Percentiles rank a stretch among this genome's conserved stretches.
phyloP scores from a whole-genome alignment of 2,113 vertebrate genomes.

The Bubo blakistoni region DNA sequence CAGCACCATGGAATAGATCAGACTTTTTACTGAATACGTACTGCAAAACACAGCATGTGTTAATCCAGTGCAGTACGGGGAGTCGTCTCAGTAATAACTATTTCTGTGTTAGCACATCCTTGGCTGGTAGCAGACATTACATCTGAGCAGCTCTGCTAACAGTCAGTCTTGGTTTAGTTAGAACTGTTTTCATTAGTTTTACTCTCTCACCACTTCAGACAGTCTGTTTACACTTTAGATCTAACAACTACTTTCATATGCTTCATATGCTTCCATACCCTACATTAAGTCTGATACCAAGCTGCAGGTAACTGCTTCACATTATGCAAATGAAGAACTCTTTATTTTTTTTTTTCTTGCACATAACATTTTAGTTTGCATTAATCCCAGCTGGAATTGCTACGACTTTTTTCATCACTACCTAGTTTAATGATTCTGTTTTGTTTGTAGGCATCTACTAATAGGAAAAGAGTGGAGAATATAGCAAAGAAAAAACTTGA shows the following conservation, averaged over 20 bases:
- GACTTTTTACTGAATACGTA: neutral
- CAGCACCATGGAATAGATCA: neutral
- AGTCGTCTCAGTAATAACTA: neutral
- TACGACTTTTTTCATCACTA: neutral
- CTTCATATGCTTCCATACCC: neutral
- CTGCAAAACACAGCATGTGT: neutral
- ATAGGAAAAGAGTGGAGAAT: slow-evolving; percentile 91
- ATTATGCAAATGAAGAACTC: neutral
- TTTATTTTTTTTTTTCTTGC: too few relatives aligned
- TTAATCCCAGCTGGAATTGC: neutral
- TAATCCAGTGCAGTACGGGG: neutral
- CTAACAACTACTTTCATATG: neutral
- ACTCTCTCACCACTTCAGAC: neutral
- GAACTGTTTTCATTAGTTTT: neutral
- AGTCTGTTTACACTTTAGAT: neutral
- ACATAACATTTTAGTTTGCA: neutral
- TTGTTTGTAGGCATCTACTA: slow-evolving; percentile 82
- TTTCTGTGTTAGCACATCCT: neutral
- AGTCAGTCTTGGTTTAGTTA: neutral
- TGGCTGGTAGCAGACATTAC: neutral
- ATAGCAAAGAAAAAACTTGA: slow-evolving; percentile 95
- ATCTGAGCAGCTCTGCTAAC: neutral
- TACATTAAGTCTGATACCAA: neutral
- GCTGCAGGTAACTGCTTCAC: neutral
- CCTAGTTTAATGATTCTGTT: neutral